Base-by-base conservation (phyloP, 2,113 vertebrate species). In the Falcunculus frontatus region DNA sequence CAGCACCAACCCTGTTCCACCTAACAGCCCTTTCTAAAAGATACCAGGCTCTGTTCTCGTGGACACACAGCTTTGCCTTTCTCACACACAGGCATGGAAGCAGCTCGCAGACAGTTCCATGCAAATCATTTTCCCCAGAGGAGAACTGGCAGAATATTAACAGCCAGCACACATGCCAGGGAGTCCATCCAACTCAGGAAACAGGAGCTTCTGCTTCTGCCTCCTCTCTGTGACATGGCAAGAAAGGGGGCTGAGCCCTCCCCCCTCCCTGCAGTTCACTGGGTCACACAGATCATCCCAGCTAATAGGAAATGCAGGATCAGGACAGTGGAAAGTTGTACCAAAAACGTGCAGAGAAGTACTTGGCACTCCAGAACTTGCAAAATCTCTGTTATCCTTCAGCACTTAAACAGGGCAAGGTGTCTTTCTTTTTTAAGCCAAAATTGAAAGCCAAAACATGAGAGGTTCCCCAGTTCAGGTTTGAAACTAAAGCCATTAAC, bases 261-360 rank as follows among this genome's bases (percentile, higher is more conserved):
- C 44, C 60, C 18, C 5, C 33, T 62, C 85, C 67, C 85, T 49
- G 70, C 55, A 39, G 46, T 10, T 90, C 77, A 23, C 77, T 72
- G 77, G 81, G 87, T 78, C 92, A 77, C 53, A 35, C 63, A 60
- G 49, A 49, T 39, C 88, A 73, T 7, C 75, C 88, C 85, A 65
- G 59, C 75, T 88, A 80, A 93, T 16, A 73, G 90, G 57, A 90
- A 95, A 95, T 7, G 30, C 82, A 95, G 74, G n/a, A 93, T 60
- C 47, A 67, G 67, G 65, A 39, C 39, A 46, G 10, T 1, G 32
- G 64, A 70, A 78, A 91, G 13, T 32, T 78, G 42, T 13, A 85
- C 26, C 59, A 79, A 52, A 91, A 83, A 57, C 2, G 21, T 62
- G 62, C 85, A 83, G 72, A 70, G 75, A 76, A 73, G 92, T 50